Percentiles rank a stretch among this genome's conserved stretches.
These are phyloP conservation scores for Perca schrenkii DNA, from an alignment of 2,113 vertebrate species.

Conservation along the genomic window DNA sequence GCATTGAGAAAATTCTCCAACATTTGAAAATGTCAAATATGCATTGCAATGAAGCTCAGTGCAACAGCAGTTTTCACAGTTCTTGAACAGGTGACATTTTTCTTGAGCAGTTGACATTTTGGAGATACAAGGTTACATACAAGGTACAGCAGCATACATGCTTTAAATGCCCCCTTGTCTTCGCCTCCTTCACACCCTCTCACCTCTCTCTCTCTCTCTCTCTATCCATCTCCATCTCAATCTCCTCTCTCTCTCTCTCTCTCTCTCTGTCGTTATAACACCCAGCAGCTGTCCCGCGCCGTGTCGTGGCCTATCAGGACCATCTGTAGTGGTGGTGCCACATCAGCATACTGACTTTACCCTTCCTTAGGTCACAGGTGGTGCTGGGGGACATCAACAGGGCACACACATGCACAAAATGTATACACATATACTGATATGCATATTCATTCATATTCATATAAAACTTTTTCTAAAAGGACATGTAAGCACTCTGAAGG, in stretches of 20 bases:
- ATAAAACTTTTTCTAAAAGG: not conserved
- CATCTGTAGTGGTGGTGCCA: conserved; percentile 62
- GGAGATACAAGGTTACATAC: not conserved
- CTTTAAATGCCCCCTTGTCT: conserved; percentile 2
- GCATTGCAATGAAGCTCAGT: not conserved
- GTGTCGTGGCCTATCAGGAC: conserved; percentile 40
- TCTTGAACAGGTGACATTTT: not conserved
- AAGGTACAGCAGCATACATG: not conserved
- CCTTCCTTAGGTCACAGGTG: conserved; percentile 63
- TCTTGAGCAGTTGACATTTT: not conserved
- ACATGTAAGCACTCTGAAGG: not conserved
- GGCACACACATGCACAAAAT: conserved; percentile 21
- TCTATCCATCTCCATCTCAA: not conserved
- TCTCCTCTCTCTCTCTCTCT: not conserved
- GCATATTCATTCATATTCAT: conserved; percentile 19
- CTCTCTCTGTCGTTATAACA: conserved; percentile 28
- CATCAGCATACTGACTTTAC: conserved; percentile 57
- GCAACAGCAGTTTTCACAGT: not conserved
- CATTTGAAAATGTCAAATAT: not conserved
- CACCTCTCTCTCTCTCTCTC: not conserved
- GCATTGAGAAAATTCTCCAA: not conserved
- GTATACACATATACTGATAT: conserved; percentile 17
- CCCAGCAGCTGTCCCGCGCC: conserved; percentile 54
- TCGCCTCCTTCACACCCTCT: conserved; percentile 1
- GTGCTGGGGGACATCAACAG: conserved; percentile 28